Conservation (phyloP, 2,113 vertebrate species). For the Ibidorhyncha struthersii region DNA sequence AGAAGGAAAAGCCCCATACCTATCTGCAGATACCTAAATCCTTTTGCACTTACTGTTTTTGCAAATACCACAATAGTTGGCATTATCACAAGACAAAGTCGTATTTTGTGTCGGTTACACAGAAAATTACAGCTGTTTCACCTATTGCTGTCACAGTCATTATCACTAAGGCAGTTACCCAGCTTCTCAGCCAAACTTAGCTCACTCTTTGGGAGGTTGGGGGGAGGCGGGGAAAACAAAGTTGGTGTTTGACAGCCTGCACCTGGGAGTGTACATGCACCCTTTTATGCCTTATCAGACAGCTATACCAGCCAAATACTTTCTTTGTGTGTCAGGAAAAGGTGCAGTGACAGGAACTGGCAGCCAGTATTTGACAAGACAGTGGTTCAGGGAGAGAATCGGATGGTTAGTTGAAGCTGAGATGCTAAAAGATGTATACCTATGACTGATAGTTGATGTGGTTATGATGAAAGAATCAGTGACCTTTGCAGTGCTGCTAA, state of each 20-base stretch:
- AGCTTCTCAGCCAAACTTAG: background rate
- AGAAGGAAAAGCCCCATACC: background rate
- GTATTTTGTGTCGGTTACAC: background rate
- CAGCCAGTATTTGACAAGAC: background rate
- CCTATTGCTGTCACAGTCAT: background rate
- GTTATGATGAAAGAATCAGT: background rate
- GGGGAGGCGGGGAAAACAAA: background rate
- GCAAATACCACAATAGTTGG: background rate
- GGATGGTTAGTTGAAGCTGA: background rate
- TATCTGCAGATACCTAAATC: background rate
- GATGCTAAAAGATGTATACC: background rate
- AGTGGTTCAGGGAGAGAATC: background rate
- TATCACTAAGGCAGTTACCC: background rate
- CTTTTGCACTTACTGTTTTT: background rate
- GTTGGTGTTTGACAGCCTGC: background rate
- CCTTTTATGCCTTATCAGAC: background rate
- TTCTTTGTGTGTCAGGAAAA: background rate
- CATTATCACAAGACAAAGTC: accelerated
- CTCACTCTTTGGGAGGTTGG: background rate
- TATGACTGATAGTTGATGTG: background rate
- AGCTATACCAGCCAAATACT: background rate
- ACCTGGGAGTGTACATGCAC: background rate
- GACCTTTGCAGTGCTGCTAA: background rate
- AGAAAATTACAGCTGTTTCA: background rate
- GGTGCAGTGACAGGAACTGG: background rate